Conservation (phyloP, 2,888 invertebrate genomes). For the Xestia rhomboidea region DNA sequence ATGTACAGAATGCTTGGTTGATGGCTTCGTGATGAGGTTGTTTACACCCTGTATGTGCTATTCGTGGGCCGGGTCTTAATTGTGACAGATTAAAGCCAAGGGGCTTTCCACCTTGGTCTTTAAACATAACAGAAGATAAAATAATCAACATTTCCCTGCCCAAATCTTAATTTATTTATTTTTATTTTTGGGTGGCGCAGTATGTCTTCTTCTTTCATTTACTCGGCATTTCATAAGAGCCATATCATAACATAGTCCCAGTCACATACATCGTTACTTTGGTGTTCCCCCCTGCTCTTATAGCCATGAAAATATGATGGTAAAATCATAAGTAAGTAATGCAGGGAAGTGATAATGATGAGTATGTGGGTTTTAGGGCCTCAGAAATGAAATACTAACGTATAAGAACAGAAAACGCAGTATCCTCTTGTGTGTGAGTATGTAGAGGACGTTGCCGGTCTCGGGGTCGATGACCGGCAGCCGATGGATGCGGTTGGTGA, state of each 20-base stretch:
- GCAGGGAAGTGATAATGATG: background rate
- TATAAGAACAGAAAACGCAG: constrained; percentile 99
- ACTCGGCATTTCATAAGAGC: too few species aligned
- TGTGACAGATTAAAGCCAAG: background rate
- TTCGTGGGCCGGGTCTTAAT: background rate
- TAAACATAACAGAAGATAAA: constrained; percentile 1
- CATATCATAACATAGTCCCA: background rate
- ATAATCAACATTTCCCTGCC: background rate
- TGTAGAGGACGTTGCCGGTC: constrained; percentile 99
- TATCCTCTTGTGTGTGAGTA: constrained; percentile 99
- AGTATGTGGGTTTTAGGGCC: background rate
- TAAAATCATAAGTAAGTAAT: too few species aligned
- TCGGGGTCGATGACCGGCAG: constrained; percentile 98
- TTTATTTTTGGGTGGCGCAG: background rate
- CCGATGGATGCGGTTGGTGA: constrained; percentile 98
- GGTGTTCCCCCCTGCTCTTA: background rate
- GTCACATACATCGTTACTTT: background rate
- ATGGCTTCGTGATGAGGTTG: too few species aligned
- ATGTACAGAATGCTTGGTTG: too few species aligned
- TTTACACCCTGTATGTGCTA: too few species aligned
- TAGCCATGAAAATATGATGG: background rate
- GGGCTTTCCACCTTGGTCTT: background rate
- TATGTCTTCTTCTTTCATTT: background rate
- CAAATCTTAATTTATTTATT: background rate
- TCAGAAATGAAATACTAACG: constrained; percentile 93